Base-by-base conservation (phyloP, 2,797 vertebrate species). In the Sebastes minor region DNA sequence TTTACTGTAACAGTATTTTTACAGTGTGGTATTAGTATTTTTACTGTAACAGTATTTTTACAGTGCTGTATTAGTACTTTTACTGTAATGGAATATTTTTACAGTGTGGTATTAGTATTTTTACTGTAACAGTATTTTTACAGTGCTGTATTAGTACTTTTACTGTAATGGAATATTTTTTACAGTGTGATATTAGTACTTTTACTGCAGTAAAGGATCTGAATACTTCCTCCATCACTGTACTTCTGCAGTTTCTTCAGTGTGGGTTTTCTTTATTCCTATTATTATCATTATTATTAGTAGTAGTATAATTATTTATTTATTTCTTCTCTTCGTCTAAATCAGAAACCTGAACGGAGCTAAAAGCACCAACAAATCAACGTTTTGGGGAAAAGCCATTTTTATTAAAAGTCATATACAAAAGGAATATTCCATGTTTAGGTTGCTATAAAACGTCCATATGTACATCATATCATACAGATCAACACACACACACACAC, bases 341-440 rank as follows among this genome's bases (percentile, higher is more conserved):
- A 42, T 46, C 35, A 23, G 16, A 27, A 46, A 64, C 20, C 28
- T 61, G n/a, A 63, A 35, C 32, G 7, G 7, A 63, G 6, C 3
- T 8, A 23, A 63, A 14, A 63, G 32, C 27, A 27, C 3, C 22
- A 22, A 25, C 18, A 52, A 1, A 52, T 52, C 8, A 52, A 52
- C 46, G 3, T 52, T n/a, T 52, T 52, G 93, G 87, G 86, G 92
- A 92, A 84, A 83, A 76, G 69, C 3, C 1, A 14, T 85, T 91
- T 94, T 96, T 93, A 95, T 95, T 95, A 92, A 94, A 96, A 95
- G 88, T 92, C 86, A 93, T 88, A 88, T 96, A 95, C 91, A 96
- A 96, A 96, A 95, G 93, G 91, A 93, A 90, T 88, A 88, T 86
- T 88, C 69, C 85, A 91, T 74, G 68, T 93, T 52, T 72, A 81